A percentile compares a stretch with the other conserved stretches of the same genome.
Conservation (phyloP, 2,113 vertebrate species). For the Psittacula cyanocephala region DNA sequence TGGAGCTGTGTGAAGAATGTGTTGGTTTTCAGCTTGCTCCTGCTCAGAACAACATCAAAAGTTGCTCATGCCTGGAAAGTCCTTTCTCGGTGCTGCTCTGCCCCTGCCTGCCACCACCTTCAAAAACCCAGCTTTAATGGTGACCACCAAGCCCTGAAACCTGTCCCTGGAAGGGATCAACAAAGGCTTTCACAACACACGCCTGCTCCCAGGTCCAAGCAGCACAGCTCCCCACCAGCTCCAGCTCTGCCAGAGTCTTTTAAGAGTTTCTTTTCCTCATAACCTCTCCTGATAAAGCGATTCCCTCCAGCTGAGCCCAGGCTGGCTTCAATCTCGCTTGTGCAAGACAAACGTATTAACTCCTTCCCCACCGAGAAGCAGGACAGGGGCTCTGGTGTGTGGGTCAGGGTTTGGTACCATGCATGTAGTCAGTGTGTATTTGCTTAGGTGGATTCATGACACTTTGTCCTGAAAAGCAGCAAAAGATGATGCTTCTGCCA, state of each 20-base stretch:
- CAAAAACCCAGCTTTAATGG: not conserved
- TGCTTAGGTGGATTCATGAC: not conserved
- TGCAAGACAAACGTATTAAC: not conserved
- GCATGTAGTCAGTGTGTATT: accelerated
- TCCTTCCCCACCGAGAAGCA: not conserved
- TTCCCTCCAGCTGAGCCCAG: conserved; percentile 52
- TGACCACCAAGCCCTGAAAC: not conserved
- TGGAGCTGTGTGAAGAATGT: not conserved
- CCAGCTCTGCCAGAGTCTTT: not conserved
- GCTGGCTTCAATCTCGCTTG: not conserved
- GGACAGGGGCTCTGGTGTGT: not conserved
- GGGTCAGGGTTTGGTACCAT: accelerated
- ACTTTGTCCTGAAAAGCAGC: not conserved
- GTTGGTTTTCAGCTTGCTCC: not conserved
- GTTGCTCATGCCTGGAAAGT: not conserved
- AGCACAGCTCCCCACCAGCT: not conserved
- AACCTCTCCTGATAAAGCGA: conserved; percentile 14
- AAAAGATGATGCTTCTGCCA: not conserved
- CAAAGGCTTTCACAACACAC: not conserved
- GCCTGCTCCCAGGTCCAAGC: not conserved
- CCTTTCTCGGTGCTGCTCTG: not conserved
- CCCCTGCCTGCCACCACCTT: not conserved
- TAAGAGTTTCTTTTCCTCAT: conserved; percentile 37
- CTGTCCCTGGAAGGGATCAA: not conserved
- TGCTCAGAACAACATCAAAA: not conserved